phyloP scores from a whole-genome alignment of 2,797 vertebrate genomes.

The Clarias fuscus region DNA sequence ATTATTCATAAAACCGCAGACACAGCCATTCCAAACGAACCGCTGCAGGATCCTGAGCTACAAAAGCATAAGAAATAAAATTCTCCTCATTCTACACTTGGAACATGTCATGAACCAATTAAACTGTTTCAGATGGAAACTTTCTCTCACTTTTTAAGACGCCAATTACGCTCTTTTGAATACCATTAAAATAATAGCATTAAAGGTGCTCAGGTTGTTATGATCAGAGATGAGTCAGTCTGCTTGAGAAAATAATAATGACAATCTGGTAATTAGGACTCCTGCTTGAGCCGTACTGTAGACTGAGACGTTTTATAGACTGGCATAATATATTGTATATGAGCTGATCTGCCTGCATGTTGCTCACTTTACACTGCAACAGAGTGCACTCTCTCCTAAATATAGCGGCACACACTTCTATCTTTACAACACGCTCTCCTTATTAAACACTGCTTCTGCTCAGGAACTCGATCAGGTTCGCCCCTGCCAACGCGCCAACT shows the following conservation, averaged over 20 bases:
- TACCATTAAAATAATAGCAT: no score
- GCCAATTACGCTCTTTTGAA: background rate
- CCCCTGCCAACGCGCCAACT: constrained; percentile 29
- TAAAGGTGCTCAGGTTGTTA: constrained; percentile 73
- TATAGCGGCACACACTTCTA: constrained; percentile 37
- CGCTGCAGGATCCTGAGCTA: background rate
- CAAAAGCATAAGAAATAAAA: background rate
- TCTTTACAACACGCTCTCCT: constrained; percentile 41
- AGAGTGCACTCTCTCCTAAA: constrained; percentile 38
- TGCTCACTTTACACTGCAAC: constrained; percentile 26
- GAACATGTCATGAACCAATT: no score
- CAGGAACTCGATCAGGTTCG: constrained; percentile 50
- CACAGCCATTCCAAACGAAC: background rate
- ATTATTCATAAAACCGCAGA: background rate
- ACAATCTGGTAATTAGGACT: background rate
- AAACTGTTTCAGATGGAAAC: no score
- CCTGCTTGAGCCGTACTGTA: background rate
- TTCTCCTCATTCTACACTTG: no score
- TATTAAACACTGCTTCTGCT: constrained; percentile 47
- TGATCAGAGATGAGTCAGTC: background rate
- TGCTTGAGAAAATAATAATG: no score
- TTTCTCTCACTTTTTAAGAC: background rate
- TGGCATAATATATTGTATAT: no score
- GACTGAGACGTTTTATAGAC: background rate
- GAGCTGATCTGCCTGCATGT: constrained; percentile 11